A percentile compares a stretch with the other conserved stretches of the same genome.
These are phyloP conservation scores for Ecliptopera silaceata DNA, from an alignment of 2,888 invertebrate species.

Conservation along the genomic window DNA sequence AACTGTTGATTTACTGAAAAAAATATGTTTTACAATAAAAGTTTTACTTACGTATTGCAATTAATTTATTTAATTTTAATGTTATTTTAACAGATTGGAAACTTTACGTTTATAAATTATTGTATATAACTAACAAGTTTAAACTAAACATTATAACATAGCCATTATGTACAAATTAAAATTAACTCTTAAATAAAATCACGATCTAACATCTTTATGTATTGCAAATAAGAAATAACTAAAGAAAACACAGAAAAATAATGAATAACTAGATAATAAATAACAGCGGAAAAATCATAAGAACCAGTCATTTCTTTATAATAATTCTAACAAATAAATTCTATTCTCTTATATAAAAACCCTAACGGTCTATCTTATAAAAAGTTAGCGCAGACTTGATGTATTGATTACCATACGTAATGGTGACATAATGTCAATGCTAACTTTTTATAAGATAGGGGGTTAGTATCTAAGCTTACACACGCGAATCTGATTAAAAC, in stretches of 20 bases:
- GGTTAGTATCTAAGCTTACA: constrained; percentile 48
- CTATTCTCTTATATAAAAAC: constrained; percentile 42
- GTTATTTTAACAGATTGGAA: neutral
- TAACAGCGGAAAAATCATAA: constrained; percentile 67
- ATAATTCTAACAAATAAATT: constrained; percentile 37
- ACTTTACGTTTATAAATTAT: constrained; percentile 4
- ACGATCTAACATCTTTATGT: constrained; percentile 48
- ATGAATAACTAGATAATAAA: constrained; percentile 73
- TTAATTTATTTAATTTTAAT: neutral
- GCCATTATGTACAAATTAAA: constrained; percentile 39
- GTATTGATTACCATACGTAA: too few relatives aligned
- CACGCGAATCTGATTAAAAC: constrained; percentile 47
- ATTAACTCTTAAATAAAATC: constrained; percentile 48
- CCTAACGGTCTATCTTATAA: too few relatives aligned
- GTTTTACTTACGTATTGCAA: neutral
- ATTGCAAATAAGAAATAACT: constrained; percentile 46
- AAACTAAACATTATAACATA: constrained; percentile 27
- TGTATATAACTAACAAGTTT: constrained; percentile 23
- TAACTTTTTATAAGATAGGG: too few relatives aligned
- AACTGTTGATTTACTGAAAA: constrained; percentile 8
- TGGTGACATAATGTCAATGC: too few relatives aligned
- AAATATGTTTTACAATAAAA: neutral
- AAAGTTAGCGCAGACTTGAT: too few relatives aligned
- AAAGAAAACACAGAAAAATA: constrained; percentile 39
- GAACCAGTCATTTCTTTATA: constrained; percentile 65